Percentiles rank a stretch among this genome's conserved stretches.
Evolutionary conservation across 2,113 vertebrate species (phyloP).

Genomic region (Lichenostomus cassidix): DNA sequence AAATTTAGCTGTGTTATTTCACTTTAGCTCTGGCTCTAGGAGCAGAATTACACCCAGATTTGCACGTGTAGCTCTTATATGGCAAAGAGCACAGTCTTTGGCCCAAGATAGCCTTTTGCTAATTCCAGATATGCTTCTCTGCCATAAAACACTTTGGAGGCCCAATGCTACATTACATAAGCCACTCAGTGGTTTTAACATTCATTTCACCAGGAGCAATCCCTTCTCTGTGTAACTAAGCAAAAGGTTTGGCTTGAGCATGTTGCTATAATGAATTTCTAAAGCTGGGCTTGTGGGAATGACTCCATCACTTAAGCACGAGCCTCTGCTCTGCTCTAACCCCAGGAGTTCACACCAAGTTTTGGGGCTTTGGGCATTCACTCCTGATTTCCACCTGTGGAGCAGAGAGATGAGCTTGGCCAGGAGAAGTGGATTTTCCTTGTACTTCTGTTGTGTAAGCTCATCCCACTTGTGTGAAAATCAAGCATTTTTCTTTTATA

Average conservation of each 20-base stretch:
- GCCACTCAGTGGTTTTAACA: neutral
- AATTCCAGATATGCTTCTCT: neutral
- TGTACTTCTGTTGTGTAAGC: neutral
- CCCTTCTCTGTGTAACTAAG: neutral
- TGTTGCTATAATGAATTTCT: neutral
- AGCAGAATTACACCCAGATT: neutral
- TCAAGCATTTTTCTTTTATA: neutral
- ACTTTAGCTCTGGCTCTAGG: neutral
- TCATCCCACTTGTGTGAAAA: neutral
- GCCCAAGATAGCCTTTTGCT: neutral
- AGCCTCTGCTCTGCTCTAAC: neutral
- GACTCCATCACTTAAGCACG: neutral
- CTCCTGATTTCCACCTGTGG: neutral
- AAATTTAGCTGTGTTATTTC: neutral
- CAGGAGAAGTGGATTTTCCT: neutral
- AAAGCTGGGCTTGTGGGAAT: neutral
- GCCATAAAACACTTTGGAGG: neutral
- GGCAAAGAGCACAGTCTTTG: conserved; percentile 7
- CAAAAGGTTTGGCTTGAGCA: neutral
- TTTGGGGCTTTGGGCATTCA: neutral
- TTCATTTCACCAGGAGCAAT: neutral
- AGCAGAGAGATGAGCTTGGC: neutral
- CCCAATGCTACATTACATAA: neutral
- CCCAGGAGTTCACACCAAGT: neutral
- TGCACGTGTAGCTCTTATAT: neutral